Evolutionary conservation across 2,797 vertebrate species (phyloP).

Genomic region (Etheostoma perlongum): DNA sequence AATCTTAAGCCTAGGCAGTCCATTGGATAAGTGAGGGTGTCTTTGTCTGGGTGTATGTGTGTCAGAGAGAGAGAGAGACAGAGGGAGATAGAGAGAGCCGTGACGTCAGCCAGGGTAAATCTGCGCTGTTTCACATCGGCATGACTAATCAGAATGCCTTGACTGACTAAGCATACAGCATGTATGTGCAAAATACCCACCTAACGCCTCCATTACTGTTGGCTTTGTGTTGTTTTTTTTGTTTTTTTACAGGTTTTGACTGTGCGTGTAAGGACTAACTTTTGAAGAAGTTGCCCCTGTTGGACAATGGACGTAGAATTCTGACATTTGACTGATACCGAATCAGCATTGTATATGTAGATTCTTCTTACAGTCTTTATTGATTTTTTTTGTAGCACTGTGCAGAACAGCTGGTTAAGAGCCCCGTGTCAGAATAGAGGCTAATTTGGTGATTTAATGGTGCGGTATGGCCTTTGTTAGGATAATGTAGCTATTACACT

Average conservation of each 20-base stretch:
- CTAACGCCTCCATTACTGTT: constrained; percentile 12
- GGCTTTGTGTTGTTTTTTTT: background rate
- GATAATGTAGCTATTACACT: background rate
- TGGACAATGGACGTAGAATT: background rate
- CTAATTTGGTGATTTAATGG: constrained; percentile 21
- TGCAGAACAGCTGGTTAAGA: constrained; percentile 23
- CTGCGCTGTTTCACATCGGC: constrained; percentile 30
- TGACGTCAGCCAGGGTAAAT: constrained; percentile 22
- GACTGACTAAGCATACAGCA: constrained; percentile 43
- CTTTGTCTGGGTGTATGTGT: constrained; percentile 22
- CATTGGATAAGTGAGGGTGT: constrained; percentile 48
- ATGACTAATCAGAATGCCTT: constrained; percentile 44
- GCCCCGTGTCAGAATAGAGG: constrained; percentile 11
- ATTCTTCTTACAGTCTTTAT: constrained; percentile 5
- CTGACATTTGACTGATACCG: constrained; percentile 4
- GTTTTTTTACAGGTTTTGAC: constrained; percentile 1
- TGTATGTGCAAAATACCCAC: constrained; percentile 26
- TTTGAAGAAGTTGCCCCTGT: background rate
- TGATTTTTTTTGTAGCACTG: background rate
- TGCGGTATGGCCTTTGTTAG: background rate
- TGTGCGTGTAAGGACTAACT: background rate
- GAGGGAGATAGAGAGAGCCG: background rate
- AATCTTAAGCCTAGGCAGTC: constrained; percentile 72
- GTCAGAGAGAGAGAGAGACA: background rate
- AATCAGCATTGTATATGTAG: constrained; percentile 16